Base-by-base conservation (phyloP, 2,888 invertebrate species). In the Ichneumoninae sp. region DNA sequence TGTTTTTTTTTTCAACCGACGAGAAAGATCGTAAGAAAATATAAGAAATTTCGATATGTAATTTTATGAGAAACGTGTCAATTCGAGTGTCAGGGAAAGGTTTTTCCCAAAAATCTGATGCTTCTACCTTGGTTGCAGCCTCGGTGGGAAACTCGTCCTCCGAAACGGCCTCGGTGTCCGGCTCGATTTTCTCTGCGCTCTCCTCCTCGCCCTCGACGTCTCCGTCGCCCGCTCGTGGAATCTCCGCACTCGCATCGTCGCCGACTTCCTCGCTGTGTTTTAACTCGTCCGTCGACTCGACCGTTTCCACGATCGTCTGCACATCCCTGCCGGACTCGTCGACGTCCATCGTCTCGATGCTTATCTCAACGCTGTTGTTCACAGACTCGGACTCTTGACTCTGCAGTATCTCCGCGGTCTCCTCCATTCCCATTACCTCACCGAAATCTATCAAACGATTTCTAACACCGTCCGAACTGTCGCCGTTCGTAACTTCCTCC, bases 111-210 rank as follows among this genome's bases (percentile, higher is more conserved):
- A 62, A 36, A 70, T 44, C 66, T 66, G 68, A 78, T 88, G 10
- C 6, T 40, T 22, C n/a, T 87, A 94, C 93, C 90, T 94, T 94
- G 3, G 93, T 89, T 2, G 93, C 87, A n/a, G 92, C 91, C 86
- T 94, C 94, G 13, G 91, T 93, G 7, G 94, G 94, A 16, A 94
- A 87, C 93, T 97, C 97, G 93, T 97, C 97, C 93, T 97, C 97
- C 0, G 97, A 97, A 60, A 97, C 97, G 79, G 97, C 96, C 94
- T 97, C 97, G 0, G 97, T 97, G 92, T 97, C 97, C 70, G 97
- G 96, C 88, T 97, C 97, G 54, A 93, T 95, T 92, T 95, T 95
- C 86, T 92, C 93, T 26, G 89, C 69, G 72, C 84, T 82, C 68
- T 88, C 88, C 22, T 90, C 90, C 5, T 54, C 65, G n/a, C 69